phyloP scores from a whole-genome alignment of 2,888 invertebrate species.

The Caenorhabditis zanzibari region DNA sequence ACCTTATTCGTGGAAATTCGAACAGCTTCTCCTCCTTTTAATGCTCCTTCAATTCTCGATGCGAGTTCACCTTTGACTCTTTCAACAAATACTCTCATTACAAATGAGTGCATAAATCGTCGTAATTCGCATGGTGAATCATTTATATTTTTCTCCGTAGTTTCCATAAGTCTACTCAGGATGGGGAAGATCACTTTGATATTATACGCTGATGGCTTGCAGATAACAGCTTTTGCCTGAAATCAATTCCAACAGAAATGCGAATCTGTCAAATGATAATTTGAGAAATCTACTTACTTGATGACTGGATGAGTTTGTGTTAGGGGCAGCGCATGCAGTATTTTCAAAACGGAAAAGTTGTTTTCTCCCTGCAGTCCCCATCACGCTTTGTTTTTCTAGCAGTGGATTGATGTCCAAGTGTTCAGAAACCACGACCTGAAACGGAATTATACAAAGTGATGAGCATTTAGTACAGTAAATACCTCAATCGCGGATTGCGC shows the following conservation, averaged over 20 bases:
- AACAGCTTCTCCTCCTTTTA: constrained; percentile 71
- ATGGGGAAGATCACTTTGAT: constrained; percentile 89
- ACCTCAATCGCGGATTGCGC: constrained; percentile 76
- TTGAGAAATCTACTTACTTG: constrained; percentile 32
- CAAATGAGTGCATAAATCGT: constrained; percentile 90
- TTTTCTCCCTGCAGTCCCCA: constrained; percentile 40
- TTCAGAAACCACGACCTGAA: constrained; percentile 75
- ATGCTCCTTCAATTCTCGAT: constrained; percentile 68
- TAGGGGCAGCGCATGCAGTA: constrained; percentile 74
- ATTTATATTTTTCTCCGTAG: constrained; percentile 87
- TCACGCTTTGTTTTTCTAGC: constrained; percentile 59
- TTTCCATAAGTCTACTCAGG: constrained; percentile 90
- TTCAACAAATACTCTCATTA: constrained; percentile 90
- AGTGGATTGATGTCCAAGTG: constrained; percentile 79
- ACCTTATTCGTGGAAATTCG: constrained; percentile 47
- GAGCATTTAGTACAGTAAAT: not conserved
- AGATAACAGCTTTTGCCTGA: constrained; percentile 85
- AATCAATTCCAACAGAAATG: constrained; percentile 30
- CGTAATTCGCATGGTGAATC: constrained; percentile 72
- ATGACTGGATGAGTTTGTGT: constrained; percentile 53
- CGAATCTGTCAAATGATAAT: too few relatives aligned
- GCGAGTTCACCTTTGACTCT: constrained; percentile 78
- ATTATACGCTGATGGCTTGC: constrained; percentile 86
- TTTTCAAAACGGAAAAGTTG: constrained; percentile 79
- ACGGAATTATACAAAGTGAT: not conserved